These are phyloP conservation scores for Euplagia quadripunctaria DNA, from an alignment of 2,888 invertebrate genomes.

Conservation along the genomic window DNA sequence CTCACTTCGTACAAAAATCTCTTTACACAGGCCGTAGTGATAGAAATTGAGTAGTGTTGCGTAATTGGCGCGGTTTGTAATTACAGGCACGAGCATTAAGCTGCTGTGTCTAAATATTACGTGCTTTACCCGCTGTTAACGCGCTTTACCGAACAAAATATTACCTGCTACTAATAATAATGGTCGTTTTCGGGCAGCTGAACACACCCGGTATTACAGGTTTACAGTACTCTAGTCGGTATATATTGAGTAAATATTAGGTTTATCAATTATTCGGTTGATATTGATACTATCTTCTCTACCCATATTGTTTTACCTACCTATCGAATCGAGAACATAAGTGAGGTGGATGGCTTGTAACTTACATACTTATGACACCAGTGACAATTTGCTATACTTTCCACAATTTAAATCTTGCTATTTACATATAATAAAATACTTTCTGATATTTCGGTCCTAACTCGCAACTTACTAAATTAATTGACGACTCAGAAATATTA, in stretches of 20 bases:
- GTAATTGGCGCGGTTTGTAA: constrained; percentile 54
- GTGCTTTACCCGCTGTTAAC: constrained; percentile 3
- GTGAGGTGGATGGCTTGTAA: too few relatives aligned
- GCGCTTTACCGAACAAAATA: constrained; percentile 9
- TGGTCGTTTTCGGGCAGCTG: constrained; percentile 11
- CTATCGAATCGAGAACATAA: too few relatives aligned
- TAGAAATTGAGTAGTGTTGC: constrained; percentile 51
- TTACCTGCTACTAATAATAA: constrained; percentile 26
- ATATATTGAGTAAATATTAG: too few relatives aligned
- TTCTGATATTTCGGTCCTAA: too few relatives aligned
- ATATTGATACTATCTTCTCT: not conserved
- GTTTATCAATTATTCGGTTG: not conserved
- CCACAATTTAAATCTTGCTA: too few relatives aligned
- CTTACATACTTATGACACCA: too few relatives aligned
- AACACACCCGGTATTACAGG: constrained; percentile 13
- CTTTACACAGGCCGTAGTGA: constrained; percentile 41
- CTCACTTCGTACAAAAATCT: constrained; percentile 18
- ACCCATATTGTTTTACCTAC: too few relatives aligned
- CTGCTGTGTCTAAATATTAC: constrained; percentile 27
- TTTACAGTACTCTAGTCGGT: not conserved
- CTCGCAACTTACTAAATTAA: too few relatives aligned
- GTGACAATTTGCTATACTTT: too few relatives aligned
- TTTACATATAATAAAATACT: too few relatives aligned
- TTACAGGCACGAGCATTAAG: constrained; percentile 35
- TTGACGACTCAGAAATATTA: too few relatives aligned